These are phyloP conservation scores for Liparis tanakae DNA, from an alignment of 2,797 vertebrate species.

Conservation along the genomic window DNA sequence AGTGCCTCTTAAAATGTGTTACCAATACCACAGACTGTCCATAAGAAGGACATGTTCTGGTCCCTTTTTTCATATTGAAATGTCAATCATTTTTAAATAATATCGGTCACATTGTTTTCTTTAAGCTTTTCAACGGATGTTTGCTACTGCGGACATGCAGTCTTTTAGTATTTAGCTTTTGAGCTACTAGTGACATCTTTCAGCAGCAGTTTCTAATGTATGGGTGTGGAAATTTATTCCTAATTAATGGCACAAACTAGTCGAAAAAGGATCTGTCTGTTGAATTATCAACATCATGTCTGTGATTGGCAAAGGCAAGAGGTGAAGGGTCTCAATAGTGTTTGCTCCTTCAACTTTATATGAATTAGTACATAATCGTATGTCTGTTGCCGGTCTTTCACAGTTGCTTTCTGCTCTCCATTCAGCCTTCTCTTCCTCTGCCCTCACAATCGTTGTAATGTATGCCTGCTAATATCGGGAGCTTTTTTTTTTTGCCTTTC, in stretches of 20 bases:
- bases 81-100: not conserved
- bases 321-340: constrained; percentile 64
- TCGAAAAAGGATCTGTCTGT: constrained; percentile 50
- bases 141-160: constrained; percentile 3
- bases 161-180: constrained; percentile 3
- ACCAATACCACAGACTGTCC: not conserved
- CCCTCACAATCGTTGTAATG: constrained; percentile 39
- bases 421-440: constrained; percentile 41
- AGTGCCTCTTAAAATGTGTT: constrained; percentile 26
- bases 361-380: constrained; percentile 65
- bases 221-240: constrained; percentile 8
- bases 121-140: constrained; percentile 12
- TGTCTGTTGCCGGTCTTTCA: constrained; percentile 42
- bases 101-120: not conserved
- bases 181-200: constrained; percentile 1
- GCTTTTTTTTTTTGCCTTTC: constrained; percentile 19
- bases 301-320: constrained; percentile 69
- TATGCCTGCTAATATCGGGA: constrained; percentile 43
- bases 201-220: constrained; percentile 13
- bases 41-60: constrained; percentile 6
- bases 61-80: not conserved
- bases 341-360: constrained; percentile 68
- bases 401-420: constrained; percentile 47
- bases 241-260: constrained; percentile 37
- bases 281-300: constrained; percentile 86